Percentiles rank a stretch among this genome's conserved stretches.
Evolutionary conservation across 1,140 invertebrate genomes (phyloP).

Genomic region (Marisa cornuarietis): DNA sequence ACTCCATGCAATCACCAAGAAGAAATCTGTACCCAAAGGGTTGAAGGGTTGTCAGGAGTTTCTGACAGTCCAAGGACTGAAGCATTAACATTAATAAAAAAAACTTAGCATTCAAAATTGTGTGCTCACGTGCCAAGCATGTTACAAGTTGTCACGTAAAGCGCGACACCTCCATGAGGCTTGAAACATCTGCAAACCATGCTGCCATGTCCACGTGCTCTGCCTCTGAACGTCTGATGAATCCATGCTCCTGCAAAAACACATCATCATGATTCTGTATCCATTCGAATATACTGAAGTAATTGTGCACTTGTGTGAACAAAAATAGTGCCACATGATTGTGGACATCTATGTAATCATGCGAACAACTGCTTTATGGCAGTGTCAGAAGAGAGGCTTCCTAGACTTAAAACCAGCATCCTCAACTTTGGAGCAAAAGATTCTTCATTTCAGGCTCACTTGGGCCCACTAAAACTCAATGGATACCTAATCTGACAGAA

Average conservation of each 20-base stretch:
- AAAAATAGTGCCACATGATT: not conserved
- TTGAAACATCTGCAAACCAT: constrained; percentile 58
- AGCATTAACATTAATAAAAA: too few relatives aligned
- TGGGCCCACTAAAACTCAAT: too few relatives aligned
- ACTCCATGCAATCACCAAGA: too few relatives aligned
- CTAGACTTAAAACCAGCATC: too few relatives aligned
- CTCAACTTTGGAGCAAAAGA: too few relatives aligned
- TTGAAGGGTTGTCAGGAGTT: too few relatives aligned
- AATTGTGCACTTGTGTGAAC: not conserved
- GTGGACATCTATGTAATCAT: not conserved
- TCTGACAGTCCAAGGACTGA: too few relatives aligned
- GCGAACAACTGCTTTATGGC: not conserved
- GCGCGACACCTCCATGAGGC: constrained; percentile 39
- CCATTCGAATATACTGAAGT: not conserved
- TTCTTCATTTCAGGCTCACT: too few relatives aligned
- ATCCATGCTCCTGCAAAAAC: constrained; percentile 57
- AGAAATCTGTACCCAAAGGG: too few relatives aligned
- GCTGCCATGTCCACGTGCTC: constrained; percentile 58
- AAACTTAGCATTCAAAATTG: too few relatives aligned
- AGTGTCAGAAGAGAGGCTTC: not conserved
- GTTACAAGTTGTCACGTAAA: constrained; percentile 24
- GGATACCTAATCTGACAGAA: too few relatives aligned
- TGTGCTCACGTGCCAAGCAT: too few relatives aligned
- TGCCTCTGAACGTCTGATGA: constrained; percentile 57
- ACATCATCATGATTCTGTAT: not conserved